phyloP scores from a whole-genome alignment of 2,888 invertebrate genomes.

The Ectropis crepuscularia region DNA sequence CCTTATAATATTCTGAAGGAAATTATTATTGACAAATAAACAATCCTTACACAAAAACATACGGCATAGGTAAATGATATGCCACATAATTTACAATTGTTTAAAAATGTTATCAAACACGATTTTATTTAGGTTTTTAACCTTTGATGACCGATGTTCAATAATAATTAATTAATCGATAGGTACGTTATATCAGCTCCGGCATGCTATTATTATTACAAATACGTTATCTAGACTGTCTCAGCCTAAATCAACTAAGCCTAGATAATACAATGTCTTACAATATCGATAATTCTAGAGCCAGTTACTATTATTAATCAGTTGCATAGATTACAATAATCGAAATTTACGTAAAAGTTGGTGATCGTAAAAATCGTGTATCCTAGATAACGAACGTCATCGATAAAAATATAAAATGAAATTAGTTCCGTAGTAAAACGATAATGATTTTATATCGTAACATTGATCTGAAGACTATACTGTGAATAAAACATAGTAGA shows the following conservation, averaged over 20 bases:
- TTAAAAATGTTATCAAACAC: no score
- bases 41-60: no score
- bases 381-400: background rate
- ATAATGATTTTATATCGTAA: background rate
- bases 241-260: background rate
- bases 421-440: background rate
- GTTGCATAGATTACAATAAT: background rate
- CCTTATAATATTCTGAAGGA: no score
- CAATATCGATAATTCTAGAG: background rate
- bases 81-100: no score
- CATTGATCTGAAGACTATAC: background rate
- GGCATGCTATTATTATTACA: background rate
- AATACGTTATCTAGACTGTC: background rate
- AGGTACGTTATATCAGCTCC: background rate
- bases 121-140: background rate
- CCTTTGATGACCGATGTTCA: slow-evolving; percentile 4
- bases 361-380: background rate
- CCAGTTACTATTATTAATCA: background rate
- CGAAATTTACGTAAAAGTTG: background rate
- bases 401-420: background rate
- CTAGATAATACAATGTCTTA: background rate
- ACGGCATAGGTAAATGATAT: no score
- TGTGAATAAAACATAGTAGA: no score
- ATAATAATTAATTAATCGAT: background rate
- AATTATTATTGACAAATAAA: no score